Evolutionary conservation across 2,888 invertebrate genomes (phyloP).

Genomic region (Oasisia sp.): DNA sequence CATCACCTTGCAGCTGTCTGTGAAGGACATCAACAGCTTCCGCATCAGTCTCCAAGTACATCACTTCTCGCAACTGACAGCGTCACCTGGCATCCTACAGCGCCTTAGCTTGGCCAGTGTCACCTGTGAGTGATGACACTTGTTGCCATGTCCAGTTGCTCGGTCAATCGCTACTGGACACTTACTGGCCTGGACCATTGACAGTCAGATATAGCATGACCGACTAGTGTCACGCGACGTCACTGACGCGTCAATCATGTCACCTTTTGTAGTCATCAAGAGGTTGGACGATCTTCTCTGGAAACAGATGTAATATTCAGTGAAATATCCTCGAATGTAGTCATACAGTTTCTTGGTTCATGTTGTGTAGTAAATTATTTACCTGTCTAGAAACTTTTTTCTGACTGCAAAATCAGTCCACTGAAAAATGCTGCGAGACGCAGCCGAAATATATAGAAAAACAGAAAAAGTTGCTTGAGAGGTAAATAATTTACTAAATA

Average conservation of each 20-base stretch:
- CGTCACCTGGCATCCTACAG: not conserved
- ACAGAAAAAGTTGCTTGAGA: too few relatives aligned
- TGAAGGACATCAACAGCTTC: not conserved
- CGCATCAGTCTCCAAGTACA: not conserved
- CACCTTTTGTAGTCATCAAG: conserved; percentile 54
- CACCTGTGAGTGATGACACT: not conserved
- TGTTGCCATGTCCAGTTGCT: not conserved
- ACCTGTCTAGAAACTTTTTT: too few relatives aligned
- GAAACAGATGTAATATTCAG: conserved; percentile 36
- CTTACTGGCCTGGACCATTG: not conserved
- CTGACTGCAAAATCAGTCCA: too few relatives aligned
- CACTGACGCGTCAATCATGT: conserved; percentile 1
- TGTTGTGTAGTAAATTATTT: too few relatives aligned
- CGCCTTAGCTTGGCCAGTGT: not conserved
- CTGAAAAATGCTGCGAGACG: too few relatives aligned
- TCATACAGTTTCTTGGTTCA: not conserved
- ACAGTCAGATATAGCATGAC: not conserved
- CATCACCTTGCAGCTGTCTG: not conserved
- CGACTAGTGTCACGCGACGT: not conserved
- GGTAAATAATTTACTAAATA: too few relatives aligned
- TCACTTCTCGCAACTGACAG: not conserved
- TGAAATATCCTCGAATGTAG: not conserved
- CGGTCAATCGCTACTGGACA: not conserved
- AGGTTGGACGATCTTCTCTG: conserved; percentile 57
- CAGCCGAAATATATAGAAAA: too few relatives aligned